Conservation (phyloP, 2,113 vertebrate genomes). For the Martes martes region DNA sequence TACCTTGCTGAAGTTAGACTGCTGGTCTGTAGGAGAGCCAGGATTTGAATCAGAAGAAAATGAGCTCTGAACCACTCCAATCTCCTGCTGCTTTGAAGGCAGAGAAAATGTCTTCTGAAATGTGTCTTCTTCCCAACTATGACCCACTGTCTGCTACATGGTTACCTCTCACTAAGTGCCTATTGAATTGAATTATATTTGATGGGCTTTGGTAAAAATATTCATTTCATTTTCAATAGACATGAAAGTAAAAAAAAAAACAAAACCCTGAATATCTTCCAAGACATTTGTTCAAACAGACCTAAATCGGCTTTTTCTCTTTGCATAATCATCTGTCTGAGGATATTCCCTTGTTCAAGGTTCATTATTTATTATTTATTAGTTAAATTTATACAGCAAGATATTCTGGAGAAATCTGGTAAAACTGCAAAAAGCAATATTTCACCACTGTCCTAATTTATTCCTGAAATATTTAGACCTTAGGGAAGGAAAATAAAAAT, state of each 20-base stretch:
- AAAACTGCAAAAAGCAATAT: not conserved
- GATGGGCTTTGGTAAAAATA: slow-evolving; percentile 19
- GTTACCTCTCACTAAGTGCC: not conserved
- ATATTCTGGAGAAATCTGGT: not conserved
- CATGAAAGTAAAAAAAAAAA: not conserved
- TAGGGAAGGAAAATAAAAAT: not conserved
- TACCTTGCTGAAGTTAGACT: not conserved
- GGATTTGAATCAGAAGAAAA: not conserved
- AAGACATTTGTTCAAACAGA: slow-evolving; percentile 11
- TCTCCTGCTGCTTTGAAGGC: not conserved
- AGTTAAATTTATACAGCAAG: not conserved
- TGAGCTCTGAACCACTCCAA: not conserved
- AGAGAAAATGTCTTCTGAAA: not conserved
- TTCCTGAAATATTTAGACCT: not conserved
- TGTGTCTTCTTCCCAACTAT: not conserved
- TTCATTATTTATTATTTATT: slow-evolving; percentile 26
- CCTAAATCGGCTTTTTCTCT: not conserved
- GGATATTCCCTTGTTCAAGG: not conserved
- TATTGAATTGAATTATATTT: slow-evolving; percentile 16
- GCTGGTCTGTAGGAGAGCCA: not conserved
- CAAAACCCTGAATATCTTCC: slow-evolving; percentile 29
- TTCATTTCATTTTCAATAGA: slow-evolving; percentile 30
- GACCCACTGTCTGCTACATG: not conserved
- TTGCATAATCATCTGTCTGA: slow-evolving; percentile 9
- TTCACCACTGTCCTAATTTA: not conserved